Percentiles rank a stretch among this genome's conserved stretches.
Evolutionary conservation across 2,797 vertebrate species (phyloP).

Genomic region (Enteromius viviparus): DNA sequence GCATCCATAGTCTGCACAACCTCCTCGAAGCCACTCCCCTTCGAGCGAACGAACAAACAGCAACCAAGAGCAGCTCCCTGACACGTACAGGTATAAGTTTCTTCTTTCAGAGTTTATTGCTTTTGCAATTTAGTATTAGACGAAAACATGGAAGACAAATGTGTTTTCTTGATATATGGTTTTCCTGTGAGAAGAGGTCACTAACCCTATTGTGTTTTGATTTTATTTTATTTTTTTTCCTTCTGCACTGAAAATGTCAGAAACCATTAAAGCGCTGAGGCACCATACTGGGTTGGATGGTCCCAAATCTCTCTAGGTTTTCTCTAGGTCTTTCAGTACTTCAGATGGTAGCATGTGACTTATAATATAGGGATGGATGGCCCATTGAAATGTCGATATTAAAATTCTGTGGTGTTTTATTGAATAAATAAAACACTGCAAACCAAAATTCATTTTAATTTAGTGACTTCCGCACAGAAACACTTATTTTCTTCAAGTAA

Average conservation of each 20-base stretch:
- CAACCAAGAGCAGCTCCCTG: conserved; percentile 89
- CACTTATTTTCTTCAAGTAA: background rate
- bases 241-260: background rate
- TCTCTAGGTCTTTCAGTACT: background rate
- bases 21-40: conserved; percentile 93
- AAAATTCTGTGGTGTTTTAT: background rate
- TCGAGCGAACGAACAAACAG: conserved; percentile 78
- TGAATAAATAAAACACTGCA: background rate
- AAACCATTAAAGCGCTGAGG: background rate
- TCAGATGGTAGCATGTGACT: background rate
- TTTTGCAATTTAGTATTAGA: conserved; percentile 27
- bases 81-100: conserved; percentile 85
- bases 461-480: background rate
- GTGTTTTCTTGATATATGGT: background rate
- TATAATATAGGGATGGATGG: background rate
- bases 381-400: background rate
- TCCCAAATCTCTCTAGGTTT: background rate
- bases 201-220: background rate
- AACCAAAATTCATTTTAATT: background rate
- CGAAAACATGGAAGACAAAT: background rate
- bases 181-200: background rate
- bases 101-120: conserved; percentile 8
- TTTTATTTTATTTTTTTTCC: background rate
- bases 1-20: conserved; percentile 95
- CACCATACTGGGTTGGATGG: background rate